Evolutionary conservation across 2,888 invertebrate species (phyloP).

Genomic region (Scaptomyza reducta): DNA sequence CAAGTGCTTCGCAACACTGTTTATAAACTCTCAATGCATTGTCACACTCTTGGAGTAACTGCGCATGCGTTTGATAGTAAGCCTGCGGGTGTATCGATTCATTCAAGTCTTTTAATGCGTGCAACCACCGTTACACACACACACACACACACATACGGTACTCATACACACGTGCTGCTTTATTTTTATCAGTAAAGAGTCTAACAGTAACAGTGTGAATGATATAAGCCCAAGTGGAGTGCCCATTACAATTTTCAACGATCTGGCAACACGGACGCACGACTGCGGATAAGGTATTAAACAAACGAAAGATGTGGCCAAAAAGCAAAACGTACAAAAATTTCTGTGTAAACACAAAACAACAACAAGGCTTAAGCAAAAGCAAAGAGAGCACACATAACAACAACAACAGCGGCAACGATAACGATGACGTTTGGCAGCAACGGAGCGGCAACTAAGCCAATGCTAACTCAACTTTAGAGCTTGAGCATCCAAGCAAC

Average conservation of each 20-base stretch:
- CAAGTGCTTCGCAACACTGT: conserved; percentile 49
- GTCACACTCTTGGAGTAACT: conserved; percentile 1
- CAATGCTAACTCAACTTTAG: conserved; percentile 50
- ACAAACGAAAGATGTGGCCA: conserved; percentile 69
- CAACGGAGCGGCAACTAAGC: conserved; percentile 43
- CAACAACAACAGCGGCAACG: conserved; percentile 13
- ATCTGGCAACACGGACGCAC: conserved; percentile 48
- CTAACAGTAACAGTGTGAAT: conserved; percentile 25
- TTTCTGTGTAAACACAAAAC: conserved; percentile 56
- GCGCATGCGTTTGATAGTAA: conserved; percentile 59
- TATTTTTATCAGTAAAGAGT: conserved; percentile 38
- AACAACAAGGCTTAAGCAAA: conserved; percentile 24
- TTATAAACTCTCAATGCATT: conserved; percentile 10
- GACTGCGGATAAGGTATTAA: conserved; percentile 43
- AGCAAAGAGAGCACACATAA: conserved; percentile 13
- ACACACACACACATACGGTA: conserved; percentile 8
- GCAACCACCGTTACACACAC: conserved; percentile 41
- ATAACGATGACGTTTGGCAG: conserved; percentile 15
- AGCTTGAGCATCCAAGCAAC: conserved; percentile 41
- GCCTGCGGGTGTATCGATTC: conserved; percentile 69
- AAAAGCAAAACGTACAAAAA: conserved; percentile 55
- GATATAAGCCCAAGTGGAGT: conserved; percentile 12
- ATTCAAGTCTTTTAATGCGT: conserved; percentile 56
- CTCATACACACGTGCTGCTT: conserved; percentile 7
- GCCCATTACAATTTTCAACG: conserved; percentile 21